phyloP scores from a whole-genome alignment of 35 echinoderm and acorn worm genomes.

The Stichopus chloronotus region DNA sequence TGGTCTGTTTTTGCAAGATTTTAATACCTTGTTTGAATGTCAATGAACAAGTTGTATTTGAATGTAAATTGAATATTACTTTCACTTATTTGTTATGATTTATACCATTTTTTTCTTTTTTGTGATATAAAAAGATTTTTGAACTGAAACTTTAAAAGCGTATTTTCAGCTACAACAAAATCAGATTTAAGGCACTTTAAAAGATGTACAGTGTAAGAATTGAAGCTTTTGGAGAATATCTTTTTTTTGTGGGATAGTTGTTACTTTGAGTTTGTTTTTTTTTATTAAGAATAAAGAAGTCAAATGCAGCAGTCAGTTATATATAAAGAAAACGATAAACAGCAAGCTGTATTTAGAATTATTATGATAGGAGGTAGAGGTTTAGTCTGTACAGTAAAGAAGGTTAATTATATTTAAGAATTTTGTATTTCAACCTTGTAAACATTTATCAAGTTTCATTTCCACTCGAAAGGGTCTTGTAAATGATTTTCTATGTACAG shows the following conservation, averaged over 20 bases:
- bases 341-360: conserved; percentile 21
- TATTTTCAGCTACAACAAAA: neutral
- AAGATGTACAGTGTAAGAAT: neutral
- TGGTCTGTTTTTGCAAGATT: too few species aligned
- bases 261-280: too few species aligned
- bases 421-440: neutral
- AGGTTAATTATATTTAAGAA: neutral
- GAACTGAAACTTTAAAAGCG: neutral
- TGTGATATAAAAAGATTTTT: conserved; percentile 11
- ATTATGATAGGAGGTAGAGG: neutral
- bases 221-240: neutral
- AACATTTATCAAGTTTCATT: neutral
- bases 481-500: neutral
- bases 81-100: conserved; percentile 17
- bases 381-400: neutral
- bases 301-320: too few species aligned
- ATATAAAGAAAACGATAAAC: neutral
- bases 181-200: neutral
- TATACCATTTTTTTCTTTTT: neutral
- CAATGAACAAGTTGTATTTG: neutral
- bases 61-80: neutral
- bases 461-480: neutral
- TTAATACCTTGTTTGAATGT: neutral
- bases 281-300: too few species aligned
- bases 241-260: too few species aligned